Evolutionary conservation across 2,888 invertebrate species (phyloP).

Genomic region (Molorchus minor): DNA sequence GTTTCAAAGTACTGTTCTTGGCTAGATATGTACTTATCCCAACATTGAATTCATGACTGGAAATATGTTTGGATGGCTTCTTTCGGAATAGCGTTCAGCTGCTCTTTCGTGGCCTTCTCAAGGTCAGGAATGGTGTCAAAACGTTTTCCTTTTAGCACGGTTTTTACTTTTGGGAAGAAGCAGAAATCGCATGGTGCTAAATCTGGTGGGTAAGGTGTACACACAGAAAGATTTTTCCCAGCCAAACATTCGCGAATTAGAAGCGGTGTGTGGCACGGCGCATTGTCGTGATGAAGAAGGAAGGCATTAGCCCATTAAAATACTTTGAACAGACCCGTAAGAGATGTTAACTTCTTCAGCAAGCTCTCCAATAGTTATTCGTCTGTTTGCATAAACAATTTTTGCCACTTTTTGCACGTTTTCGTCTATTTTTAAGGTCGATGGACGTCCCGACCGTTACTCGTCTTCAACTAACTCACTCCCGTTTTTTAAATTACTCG

Average conservation of each 20-base stretch:
- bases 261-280: conserved; percentile 13
- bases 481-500: background rate
- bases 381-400: too few relatives aligned
- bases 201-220: conserved; percentile 28
- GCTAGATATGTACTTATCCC: conserved; percentile 45
- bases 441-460: background rate
- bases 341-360: too few relatives aligned
- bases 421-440: too few relatives aligned
- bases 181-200: conserved; percentile 34
- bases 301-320: too few relatives aligned
- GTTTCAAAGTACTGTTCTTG: conserved; percentile 35
- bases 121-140: conserved; percentile 40
- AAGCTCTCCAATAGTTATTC: too few relatives aligned
- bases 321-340: too few relatives aligned
- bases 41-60: conserved; percentile 46
- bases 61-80: conserved; percentile 42
- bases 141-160: conserved; percentile 36
- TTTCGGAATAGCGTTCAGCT: conserved; percentile 43
- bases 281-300: conserved; percentile 10
- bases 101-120: conserved; percentile 40
- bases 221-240: conserved; percentile 21
- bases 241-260: conserved; percentile 32
- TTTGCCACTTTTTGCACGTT: background rate
- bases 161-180: conserved; percentile 43
- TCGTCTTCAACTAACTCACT: background rate